phyloP scores from a whole-genome alignment of 2,888 invertebrate species.

The Xestia ashworthii region DNA sequence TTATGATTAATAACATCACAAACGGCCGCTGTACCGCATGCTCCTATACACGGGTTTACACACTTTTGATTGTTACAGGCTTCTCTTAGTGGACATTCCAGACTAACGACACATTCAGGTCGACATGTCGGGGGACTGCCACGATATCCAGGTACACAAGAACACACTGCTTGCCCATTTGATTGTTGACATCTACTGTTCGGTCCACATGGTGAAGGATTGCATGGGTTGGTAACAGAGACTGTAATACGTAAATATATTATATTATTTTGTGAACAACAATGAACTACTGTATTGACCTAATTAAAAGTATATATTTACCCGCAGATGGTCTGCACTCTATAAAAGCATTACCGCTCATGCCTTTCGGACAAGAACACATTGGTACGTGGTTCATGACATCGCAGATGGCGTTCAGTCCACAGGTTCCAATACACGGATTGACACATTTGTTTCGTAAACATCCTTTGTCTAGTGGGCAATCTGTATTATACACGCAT shows the following conservation, averaged over 20 bases:
- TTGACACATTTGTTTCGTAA: conserved; percentile 93
- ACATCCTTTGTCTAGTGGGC: conserved; percentile 92
- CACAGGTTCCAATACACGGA: conserved; percentile 94
- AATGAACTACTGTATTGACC: not conserved
- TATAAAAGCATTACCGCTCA: conserved; percentile 93
- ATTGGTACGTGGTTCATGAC: conserved; percentile 93
- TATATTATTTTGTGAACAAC: not conserved
- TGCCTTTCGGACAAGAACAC: conserved; percentile 92
- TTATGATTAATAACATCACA: conserved; percentile 95
- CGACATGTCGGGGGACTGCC: conserved; percentile 95
- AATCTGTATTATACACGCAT: conserved; percentile 93
- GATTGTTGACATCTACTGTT: conserved; percentile 94
- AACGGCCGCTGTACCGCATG: conserved; percentile 93
- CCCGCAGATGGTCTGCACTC: conserved; percentile 90
- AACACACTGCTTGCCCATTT: conserved; percentile 93
- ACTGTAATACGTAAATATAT: conserved; percentile 72
- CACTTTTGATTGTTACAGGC: conserved; percentile 95
- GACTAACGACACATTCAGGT: conserved; percentile 94
- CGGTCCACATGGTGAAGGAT: conserved; percentile 95
- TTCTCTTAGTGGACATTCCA: conserved; percentile 93
- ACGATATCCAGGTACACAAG: conserved; percentile 93
- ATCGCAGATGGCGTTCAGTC: conserved; percentile 92
- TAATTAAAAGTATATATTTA: conserved; percentile 72
- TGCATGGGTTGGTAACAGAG: conserved; percentile 91
- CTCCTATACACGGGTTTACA: conserved; percentile 94